These are phyloP conservation scores for Empis stercorea DNA, from an alignment of 2,888 invertebrate genomes.

Conservation along the genomic window DNA sequence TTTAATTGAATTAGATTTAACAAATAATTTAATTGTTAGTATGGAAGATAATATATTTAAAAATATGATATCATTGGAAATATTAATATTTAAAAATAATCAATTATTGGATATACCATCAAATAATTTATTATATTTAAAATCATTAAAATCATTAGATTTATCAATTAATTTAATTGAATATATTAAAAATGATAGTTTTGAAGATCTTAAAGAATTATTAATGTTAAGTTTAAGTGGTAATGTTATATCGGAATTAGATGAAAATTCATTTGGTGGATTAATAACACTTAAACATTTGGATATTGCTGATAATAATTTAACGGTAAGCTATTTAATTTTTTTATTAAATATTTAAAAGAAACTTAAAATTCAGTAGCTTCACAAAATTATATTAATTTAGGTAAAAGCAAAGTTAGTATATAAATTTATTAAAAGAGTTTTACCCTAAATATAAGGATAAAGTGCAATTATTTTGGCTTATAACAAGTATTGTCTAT, in stretches of 20 bases:
- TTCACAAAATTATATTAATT: background rate
- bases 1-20: constrained; percentile 60
- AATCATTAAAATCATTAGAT: constrained; percentile 57
- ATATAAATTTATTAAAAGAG: no score
- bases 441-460: no score
- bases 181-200: constrained; percentile 54
- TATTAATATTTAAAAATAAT: constrained; percentile 64
- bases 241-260: constrained; percentile 62
- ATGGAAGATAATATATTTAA: constrained; percentile 59
- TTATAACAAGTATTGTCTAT: no score
- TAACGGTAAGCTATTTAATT: constrained; percentile 42
- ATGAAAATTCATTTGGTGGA: constrained; percentile 60
- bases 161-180: constrained; percentile 69
- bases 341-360: background rate
- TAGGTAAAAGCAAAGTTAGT: no score
- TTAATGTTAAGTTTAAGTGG: constrained; percentile 56
- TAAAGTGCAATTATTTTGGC: no score
- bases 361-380: no score
- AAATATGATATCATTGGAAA: constrained; percentile 53
- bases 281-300: constrained; percentile 58
- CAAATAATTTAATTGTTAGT: constrained; percentile 61
- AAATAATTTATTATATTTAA: constrained; percentile 50
- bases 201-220: constrained; percentile 59
- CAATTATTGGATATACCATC: constrained; percentile 65
- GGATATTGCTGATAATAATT: constrained; percentile 69